phyloP scores from a whole-genome alignment of 2,113 vertebrate species.

The Sturnira hondurensis region DNA sequence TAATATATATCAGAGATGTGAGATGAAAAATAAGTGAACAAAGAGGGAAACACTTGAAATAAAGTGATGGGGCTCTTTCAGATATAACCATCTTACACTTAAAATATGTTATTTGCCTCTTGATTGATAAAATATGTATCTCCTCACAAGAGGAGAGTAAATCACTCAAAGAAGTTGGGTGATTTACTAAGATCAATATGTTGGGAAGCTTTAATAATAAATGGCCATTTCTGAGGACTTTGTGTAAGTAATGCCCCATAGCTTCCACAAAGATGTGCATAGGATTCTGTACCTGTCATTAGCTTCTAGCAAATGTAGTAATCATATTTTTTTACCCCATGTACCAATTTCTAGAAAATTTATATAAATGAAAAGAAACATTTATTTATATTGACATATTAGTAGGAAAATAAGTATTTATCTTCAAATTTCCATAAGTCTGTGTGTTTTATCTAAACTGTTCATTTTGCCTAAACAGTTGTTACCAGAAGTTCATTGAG shows the following conservation, averaged over 20 bases:
- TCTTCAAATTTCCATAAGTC: not conserved
- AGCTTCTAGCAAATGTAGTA: not conserved
- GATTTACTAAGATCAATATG: not conserved
- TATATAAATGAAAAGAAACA: not conserved
- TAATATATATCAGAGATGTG: not conserved
- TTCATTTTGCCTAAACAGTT: not conserved
- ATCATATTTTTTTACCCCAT: too few relatives aligned
- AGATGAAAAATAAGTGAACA: not conserved
- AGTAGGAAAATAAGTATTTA: not conserved
- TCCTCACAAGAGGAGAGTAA: not conserved
- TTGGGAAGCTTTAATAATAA: not conserved
- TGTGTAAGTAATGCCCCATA: not conserved
- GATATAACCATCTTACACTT: not conserved
- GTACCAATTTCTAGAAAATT: not conserved
- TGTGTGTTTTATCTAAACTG: not conserved
- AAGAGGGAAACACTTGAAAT: not conserved
- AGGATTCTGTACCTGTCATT: rapidly evolving
- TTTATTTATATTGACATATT: not conserved
- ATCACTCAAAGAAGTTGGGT: not conserved
- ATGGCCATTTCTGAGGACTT: not conserved
- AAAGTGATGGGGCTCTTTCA: not conserved
- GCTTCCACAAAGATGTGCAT: rapidly evolving
- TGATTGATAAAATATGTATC: not conserved
- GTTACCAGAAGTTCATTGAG: not conserved
- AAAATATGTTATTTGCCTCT: not conserved